Evolutionary conservation across 1,140 invertebrate species (phyloP).

Genomic region (Calosoma granatense): DNA sequence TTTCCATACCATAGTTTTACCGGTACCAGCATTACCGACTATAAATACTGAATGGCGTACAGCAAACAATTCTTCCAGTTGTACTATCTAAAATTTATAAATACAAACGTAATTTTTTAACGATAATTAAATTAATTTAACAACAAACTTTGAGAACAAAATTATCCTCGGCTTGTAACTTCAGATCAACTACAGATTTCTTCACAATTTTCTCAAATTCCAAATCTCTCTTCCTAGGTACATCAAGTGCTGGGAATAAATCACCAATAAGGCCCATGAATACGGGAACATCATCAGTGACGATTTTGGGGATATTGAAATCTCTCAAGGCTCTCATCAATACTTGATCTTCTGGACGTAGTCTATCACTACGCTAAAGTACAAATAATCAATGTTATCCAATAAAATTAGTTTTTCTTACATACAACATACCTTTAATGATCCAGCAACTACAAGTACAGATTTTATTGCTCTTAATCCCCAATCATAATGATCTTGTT

Average conservation of each 20-base stretch:
- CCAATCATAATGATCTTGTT: constrained; percentile 95
- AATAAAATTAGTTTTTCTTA: constrained; percentile 3
- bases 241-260: constrained; percentile 80
- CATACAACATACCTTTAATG: constrained; percentile 47
- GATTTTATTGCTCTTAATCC: constrained; percentile 87
- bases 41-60: constrained; percentile 94
- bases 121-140: background rate
- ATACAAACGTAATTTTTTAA: background rate
- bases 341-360: constrained; percentile 65
- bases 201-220: constrained; percentile 76
- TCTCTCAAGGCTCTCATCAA: constrained; percentile 78
- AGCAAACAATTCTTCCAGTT: constrained; percentile 83
- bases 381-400: constrained; percentile 5
- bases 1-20: constrained; percentile 90
- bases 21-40: constrained; percentile 84
- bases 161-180: constrained; percentile 82
- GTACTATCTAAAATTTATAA: constrained; percentile 57
- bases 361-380: constrained; percentile 51
- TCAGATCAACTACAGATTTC: constrained; percentile 68
- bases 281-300: constrained; percentile 78
- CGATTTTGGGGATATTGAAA: constrained; percentile 89
- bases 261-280: constrained; percentile 89
- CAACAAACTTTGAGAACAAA: constrained; percentile 66
- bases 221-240: constrained; percentile 69
- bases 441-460: constrained; percentile 83